phyloP scores from a whole-genome alignment of 2,113 vertebrate species.

The Dicrurus megarhynchus region DNA sequence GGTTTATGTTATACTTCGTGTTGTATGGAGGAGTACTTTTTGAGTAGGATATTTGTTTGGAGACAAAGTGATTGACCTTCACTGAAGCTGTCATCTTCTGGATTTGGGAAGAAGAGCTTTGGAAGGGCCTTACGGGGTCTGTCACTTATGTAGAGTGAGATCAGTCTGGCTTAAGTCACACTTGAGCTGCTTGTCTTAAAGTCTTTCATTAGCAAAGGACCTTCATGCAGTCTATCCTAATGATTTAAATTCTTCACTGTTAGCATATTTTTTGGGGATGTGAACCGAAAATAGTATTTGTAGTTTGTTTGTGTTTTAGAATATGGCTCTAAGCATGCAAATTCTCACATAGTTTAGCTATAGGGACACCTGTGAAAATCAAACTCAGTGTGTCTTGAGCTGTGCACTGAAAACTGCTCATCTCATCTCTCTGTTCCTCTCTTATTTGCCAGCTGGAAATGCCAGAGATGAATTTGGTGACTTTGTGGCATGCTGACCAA shows the following conservation, averaged over 20 bases:
- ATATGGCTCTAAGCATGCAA: not conserved
- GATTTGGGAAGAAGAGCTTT: not conserved
- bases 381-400: not conserved
- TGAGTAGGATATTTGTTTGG: not conserved
- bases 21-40: not conserved
- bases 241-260: not conserved
- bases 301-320: not conserved
- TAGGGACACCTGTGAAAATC: not conserved
- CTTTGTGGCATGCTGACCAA: not conserved
- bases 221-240: not conserved
- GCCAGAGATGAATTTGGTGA: not conserved
- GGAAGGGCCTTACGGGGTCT: not conserved
- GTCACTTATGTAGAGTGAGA: not conserved
- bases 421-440: not conserved
- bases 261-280: not conserved
- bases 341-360: not conserved
- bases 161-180: not conserved
- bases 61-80: not conserved
- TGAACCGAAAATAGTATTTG: not conserved
- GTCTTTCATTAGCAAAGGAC: not conserved
- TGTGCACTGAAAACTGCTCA: not conserved
- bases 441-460: not conserved
- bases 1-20: not conserved
- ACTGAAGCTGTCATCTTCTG: not conserved
- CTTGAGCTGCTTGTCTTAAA: not conserved